Evolutionary conservation across 2,113 vertebrate genomes (phyloP).

Genomic region (Eurypyga helias): DNA sequence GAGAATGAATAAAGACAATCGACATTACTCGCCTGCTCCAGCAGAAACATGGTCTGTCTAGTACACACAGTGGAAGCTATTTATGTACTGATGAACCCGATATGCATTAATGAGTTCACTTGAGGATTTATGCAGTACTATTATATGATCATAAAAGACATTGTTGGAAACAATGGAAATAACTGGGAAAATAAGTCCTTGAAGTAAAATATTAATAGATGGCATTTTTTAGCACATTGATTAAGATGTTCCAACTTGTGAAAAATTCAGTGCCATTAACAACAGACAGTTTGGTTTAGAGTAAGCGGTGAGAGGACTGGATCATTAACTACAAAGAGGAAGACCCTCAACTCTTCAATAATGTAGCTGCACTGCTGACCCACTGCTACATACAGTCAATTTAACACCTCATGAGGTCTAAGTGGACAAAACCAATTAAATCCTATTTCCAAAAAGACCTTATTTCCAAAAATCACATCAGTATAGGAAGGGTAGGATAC

Average conservation of each 20-base stretch:
- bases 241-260: neutral
- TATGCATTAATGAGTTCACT: neutral
- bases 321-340: neutral
- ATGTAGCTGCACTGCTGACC: neutral
- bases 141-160: slow-evolving; percentile 7
- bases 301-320: neutral
- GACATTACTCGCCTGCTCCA: neutral
- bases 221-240: neutral
- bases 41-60: neutral
- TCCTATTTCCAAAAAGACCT: neutral
- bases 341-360: neutral
- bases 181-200: neutral
- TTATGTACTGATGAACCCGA: neutral
- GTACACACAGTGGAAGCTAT: neutral
- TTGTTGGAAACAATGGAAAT: slow-evolving; percentile 2
- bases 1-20: neutral
- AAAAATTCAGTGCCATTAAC: neutral
- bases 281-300: neutral
- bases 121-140: neutral
- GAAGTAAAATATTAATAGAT: slow-evolving; percentile 11
- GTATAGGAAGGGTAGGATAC: neutral
- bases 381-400: neutral
- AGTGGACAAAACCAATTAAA: neutral
- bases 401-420: neutral
- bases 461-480: neutral